Evolutionary conservation across 2,797 vertebrate species (phyloP).

Genomic region (Graptemys geographica): DNA sequence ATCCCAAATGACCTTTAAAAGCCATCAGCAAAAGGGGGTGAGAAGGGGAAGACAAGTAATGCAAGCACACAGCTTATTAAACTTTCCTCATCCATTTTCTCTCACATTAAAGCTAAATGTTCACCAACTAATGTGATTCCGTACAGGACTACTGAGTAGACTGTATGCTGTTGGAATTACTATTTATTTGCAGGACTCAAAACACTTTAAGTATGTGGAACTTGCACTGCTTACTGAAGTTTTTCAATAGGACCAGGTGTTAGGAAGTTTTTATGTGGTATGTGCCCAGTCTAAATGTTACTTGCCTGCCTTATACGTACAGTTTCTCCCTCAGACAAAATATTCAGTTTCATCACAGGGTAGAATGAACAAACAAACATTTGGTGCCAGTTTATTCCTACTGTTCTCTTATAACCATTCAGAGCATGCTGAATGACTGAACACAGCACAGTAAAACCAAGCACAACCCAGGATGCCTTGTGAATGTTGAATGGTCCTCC

Average conservation of each 20-base stretch:
- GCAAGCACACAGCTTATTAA: not conserved
- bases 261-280: not conserved
- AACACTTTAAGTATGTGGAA: not conserved
- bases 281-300: not conserved
- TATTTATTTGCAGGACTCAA: not conserved
- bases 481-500: not conserved
- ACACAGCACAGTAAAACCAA: not conserved
- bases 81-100: too few species aligned
- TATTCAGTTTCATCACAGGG: not conserved
- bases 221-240: accelerated
- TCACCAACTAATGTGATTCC: not conserved
- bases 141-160: not conserved
- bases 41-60: not conserved
- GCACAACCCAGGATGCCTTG: not conserved
- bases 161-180: not conserved
- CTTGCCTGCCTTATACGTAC: not conserved
- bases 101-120: not conserved
- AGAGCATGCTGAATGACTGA: not conserved
- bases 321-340: not conserved
- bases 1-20: not conserved
- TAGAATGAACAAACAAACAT: not conserved
- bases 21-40: not conserved
- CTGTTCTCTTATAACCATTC: not conserved
- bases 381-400: not conserved
- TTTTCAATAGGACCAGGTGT: not conserved